Percentiles rank a stretch among this genome's conserved stretches.
These are phyloP conservation scores for Macroramphosus scolopax DNA, from an alignment of 2,797 vertebrate genomes.

Conservation along the genomic window DNA sequence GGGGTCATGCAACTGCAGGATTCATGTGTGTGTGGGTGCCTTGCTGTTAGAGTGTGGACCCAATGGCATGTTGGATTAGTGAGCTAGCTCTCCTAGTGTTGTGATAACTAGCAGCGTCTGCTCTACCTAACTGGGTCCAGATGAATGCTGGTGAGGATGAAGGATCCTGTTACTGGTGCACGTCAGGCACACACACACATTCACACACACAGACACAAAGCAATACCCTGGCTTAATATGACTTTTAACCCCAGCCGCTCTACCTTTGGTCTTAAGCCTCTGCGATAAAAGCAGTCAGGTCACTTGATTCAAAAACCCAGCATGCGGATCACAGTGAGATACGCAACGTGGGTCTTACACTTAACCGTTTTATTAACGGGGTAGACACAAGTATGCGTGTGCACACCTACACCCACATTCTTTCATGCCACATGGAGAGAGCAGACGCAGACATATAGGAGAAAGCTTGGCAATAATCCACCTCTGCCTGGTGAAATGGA, in stretches of 20 bases:
- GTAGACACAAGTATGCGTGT: constrained; percentile 19
- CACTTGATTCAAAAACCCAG: constrained; percentile 66
- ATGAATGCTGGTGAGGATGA: constrained; percentile 59
- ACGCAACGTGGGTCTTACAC: constrained; percentile 46
- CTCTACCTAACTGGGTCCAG: constrained; percentile 71
- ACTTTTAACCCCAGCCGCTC: constrained; percentile 59
- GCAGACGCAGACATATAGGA: constrained; percentile 48
- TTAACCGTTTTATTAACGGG: constrained; percentile 56
- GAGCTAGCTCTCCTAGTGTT: constrained; percentile 55
- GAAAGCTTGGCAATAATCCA: constrained; percentile 59
- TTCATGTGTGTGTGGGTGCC: constrained; percentile 11
- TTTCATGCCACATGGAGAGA: constrained; percentile 53
- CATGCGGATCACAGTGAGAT: constrained; percentile 50
- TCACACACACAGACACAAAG: constrained; percentile 26
- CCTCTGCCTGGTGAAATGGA: constrained; percentile 64
- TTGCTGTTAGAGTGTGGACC: constrained; percentile 34
- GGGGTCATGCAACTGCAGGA: constrained; percentile 7
- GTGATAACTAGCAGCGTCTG: constrained; percentile 74
- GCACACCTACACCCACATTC: constrained; percentile 57
- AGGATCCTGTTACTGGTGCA: constrained; percentile 66
- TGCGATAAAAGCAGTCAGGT: constrained; percentile 51
- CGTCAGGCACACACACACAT: constrained; percentile 27
- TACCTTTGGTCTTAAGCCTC: constrained; percentile 52
- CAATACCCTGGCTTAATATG: constrained; percentile 41
- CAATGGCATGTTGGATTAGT: constrained; percentile 60